These are phyloP conservation scores for Hemiscyllium ocellatum DNA, from an alignment of 2,113 vertebrate genomes.

Conservation along the genomic window DNA sequence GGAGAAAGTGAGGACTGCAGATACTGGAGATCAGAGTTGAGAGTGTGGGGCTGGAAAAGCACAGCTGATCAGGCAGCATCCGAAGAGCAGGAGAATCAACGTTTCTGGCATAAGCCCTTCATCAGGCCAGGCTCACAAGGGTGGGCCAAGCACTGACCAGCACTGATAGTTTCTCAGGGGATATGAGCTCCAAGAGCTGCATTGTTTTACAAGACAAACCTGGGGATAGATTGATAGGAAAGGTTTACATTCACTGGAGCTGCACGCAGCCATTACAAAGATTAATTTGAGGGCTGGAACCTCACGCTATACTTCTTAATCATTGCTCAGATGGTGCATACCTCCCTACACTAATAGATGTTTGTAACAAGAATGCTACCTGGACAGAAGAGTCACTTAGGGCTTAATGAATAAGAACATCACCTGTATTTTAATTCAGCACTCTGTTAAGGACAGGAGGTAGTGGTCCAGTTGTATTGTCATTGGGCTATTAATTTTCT, in stretches of 20 bases:
- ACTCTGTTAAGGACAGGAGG: background rate
- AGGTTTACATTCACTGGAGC: background rate
- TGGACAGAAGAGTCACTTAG: background rate
- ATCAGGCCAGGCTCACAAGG: conserved; percentile 83
- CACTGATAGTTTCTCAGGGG: conserved; percentile 78
- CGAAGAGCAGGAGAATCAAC: no score
- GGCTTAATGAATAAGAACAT: background rate
- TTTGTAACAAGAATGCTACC: background rate
- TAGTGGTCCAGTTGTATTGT: no score
- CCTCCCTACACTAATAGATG: background rate
- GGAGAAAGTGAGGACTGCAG: no score
- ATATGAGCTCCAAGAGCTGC: conserved; percentile 84
- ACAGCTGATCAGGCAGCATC: no score
- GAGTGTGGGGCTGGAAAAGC: no score
- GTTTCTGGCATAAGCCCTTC: no score
- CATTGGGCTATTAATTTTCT: no score
- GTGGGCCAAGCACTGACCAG: conserved; percentile 74
- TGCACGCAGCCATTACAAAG: background rate
- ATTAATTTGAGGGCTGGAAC: background rate
- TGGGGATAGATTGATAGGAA: conserved; percentile 56
- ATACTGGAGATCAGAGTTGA: no score
- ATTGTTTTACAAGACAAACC: conserved; percentile 89
- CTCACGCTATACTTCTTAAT: background rate
- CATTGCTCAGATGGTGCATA: background rate
- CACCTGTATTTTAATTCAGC: background rate